Percentiles rank a stretch among this genome's conserved stretches.
Conservation (phyloP, 2,113 vertebrate species). For the Seriola rivoliana region DNA sequence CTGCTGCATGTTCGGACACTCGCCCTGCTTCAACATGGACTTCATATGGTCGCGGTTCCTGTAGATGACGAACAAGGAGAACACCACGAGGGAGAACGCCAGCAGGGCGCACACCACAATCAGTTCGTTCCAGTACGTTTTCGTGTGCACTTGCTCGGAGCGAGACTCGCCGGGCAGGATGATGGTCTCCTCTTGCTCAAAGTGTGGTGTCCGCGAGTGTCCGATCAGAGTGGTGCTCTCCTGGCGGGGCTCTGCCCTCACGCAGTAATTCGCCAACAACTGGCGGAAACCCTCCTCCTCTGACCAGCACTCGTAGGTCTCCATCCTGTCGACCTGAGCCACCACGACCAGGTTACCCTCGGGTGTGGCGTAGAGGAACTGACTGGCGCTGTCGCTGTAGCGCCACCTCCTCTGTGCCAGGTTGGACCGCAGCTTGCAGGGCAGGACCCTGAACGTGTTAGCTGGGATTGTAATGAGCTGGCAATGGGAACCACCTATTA, state of each 20-base stretch:
- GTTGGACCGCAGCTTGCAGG: slow-evolving; percentile 91
- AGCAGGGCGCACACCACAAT: slow-evolving; percentile 91
- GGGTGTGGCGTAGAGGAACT: slow-evolving; percentile 86
- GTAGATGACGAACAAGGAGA: slow-evolving; percentile 89
- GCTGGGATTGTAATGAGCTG: slow-evolving; percentile 83
- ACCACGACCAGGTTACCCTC: slow-evolving; percentile 91
- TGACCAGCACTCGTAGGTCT: slow-evolving; percentile 93
- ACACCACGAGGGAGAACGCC: slow-evolving; percentile 79
- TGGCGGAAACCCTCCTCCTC: slow-evolving; percentile 89
- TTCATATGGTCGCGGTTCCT: slow-evolving; percentile 90
- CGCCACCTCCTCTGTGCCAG: slow-evolving; percentile 89
- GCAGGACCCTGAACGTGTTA: slow-evolving; percentile 87
- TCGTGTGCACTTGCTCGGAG: slow-evolving; percentile 76
- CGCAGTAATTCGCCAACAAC: slow-evolving; percentile 91
- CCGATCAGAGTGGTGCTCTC: slow-evolving; percentile 82
- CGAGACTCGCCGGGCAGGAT: slow-evolving; percentile 80
- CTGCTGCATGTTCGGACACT: slow-evolving; percentile 86
- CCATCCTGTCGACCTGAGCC: slow-evolving; percentile 82
- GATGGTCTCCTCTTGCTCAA: slow-evolving; percentile 70
- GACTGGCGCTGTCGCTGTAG: slow-evolving; percentile 79
- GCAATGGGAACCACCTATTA: slow-evolving; percentile 79
- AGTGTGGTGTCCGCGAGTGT: slow-evolving; percentile 83
- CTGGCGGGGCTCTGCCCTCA: slow-evolving; percentile 68
- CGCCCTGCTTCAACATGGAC: slow-evolving; percentile 88
- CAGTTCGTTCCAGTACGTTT: slow-evolving; percentile 94